These are phyloP conservation scores for Thyatira batis DNA, from an alignment of 2,888 invertebrate genomes.

Conservation along the genomic window DNA sequence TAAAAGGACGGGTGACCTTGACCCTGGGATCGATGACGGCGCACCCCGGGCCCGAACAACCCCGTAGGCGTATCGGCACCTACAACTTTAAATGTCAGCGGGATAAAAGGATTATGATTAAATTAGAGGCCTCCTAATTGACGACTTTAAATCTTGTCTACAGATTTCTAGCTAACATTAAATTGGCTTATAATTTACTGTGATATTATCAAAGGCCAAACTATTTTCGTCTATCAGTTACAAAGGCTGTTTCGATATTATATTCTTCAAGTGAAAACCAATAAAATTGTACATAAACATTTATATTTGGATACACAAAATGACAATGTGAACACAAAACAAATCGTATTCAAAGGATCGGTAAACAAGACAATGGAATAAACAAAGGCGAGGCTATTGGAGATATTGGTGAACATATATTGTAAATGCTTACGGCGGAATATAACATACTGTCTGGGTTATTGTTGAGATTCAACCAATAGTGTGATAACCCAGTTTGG, in stretches of 20 bases:
- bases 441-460: background rate
- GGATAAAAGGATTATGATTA: no score
- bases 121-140: no score
- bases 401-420: background rate
- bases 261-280: background rate
- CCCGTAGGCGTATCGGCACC: no score
- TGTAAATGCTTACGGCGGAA: background rate
- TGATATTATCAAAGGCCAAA: no score
- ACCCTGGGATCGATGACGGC: conserved; percentile 1
- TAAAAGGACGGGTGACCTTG: conserved; percentile 1
- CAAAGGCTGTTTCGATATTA: no score
- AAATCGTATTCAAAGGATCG: background rate
- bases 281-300: background rate
- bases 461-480: background rate
- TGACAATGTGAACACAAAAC: background rate
- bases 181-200: no score
- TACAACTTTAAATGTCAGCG: no score
- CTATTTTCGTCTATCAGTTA: background rate
- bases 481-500: background rate
- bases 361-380: background rate
- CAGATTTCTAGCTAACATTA: no score
- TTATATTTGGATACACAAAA: background rate
- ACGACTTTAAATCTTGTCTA: no score
- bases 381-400: background rate
- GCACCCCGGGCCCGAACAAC: background rate